A percentile compares a stretch with the other conserved stretches of the same genome.
phyloP scores from a whole-genome alignment of 2,888 invertebrate species.

The Metallyticus violacea region DNA sequence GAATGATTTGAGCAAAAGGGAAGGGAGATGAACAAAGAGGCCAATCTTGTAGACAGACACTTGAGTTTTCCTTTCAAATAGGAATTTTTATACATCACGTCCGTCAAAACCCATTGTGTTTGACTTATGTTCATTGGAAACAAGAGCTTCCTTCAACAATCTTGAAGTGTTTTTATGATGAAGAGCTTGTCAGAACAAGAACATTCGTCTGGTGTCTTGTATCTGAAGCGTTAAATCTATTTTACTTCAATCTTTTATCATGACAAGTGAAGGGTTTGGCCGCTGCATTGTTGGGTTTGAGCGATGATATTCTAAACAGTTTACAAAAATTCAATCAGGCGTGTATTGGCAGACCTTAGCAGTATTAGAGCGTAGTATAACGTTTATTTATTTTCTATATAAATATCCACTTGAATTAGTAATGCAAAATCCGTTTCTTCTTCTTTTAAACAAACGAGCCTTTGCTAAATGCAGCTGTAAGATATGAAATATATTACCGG shows the following conservation, averaged over 20 bases:
- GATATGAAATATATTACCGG: no score
- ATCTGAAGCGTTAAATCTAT: not conserved
- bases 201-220: not conserved
- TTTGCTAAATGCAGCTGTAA: no score
- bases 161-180: not conserved
- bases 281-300: not conserved
- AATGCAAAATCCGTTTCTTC: no score
- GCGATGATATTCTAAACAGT: not conserved
- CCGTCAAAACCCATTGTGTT: not conserved
- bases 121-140: not conserved
- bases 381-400: no score
- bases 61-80: not conserved
- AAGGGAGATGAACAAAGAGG: not conserved
- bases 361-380: no score
- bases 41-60: conserved; percentile 9
- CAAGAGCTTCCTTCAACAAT: not conserved
- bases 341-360: not conserved
- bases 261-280: not conserved
- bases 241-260: not conserved
- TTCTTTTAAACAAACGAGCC: no score
- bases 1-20: not conserved
- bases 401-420: no score
- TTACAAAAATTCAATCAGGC: not conserved
- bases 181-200: not conserved
- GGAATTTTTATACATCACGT: not conserved